Base-by-base conservation (phyloP, 1,140 invertebrate species). In the Orchesella cincta region DNA sequence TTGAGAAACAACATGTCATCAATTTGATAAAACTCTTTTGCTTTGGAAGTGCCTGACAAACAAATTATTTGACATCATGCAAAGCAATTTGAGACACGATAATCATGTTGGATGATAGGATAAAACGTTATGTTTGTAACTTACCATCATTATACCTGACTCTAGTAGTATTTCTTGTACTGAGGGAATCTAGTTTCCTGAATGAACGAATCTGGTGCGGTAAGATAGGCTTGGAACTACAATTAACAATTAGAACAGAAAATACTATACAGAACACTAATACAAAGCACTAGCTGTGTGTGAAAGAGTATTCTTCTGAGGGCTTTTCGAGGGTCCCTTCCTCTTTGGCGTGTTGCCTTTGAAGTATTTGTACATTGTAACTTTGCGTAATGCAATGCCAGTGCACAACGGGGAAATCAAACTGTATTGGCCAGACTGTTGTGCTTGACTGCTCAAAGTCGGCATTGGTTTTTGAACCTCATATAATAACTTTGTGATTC, bases 1-100 rank as follows among this genome's bases (percentile, higher is more conserved):
- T 2, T 76, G 0, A 80, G 33, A 34, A 80, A 78, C 0, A 80
- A 20, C 79, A 80, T 81, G 31, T 81, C 78, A n/a, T 80, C 76
- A 26, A 76, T 77, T 72, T 74, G 35, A n/a, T 54, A 76, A 35
- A 54, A 80, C 31, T 73, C 73, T 0, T 33, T 46, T 0, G 39
- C 0, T n/a, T n/a, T 74, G 34, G 51, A 57, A n/a, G n/a, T n/a
- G n/a, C n/a, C n/a, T n/a, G n/a, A n/a, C n/a, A n/a, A n/a, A n/a
- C n/a, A n/a, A n/a, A n/a, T n/a, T n/a, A n/a, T n/a, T n/a, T n/a
- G n/a, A n/a, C n/a, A n/a, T n/a, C n/a, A n/a, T n/a, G n/a, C n/a
- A n/a, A n/a, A n/a, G n/a, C n/a, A n/a, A n/a, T n/a, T n/a, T n/a
- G n/a, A n/a, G n/a, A n/a, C n/a, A n/a, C n/a, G n/a, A n/a, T n/a